Conservation (phyloP, 2,888 invertebrate species). For the Cecidostiba fungosa region DNA sequence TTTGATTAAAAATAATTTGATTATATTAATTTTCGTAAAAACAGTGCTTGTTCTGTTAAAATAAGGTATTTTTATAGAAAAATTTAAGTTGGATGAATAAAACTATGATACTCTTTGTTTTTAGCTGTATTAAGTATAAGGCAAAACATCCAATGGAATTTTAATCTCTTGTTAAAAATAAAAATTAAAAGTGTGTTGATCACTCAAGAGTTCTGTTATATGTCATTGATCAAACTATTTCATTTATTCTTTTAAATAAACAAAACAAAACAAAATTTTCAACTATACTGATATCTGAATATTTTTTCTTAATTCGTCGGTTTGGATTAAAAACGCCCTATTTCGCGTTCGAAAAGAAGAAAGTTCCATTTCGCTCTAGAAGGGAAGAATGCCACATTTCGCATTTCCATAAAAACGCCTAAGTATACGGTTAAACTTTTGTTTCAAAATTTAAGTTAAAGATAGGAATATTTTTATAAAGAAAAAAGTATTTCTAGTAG, state of each 20-base stretch:
- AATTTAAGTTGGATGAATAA: constrained; percentile 26
- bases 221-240: constrained; percentile 1
- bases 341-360: too few species aligned
- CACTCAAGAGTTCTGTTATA: constrained; percentile 32
- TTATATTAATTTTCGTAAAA: constrained; percentile 19
- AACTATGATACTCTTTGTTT: constrained; percentile 39
- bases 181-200: constrained; percentile 31
- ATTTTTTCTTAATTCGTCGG: too few species aligned
- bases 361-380: too few species aligned
- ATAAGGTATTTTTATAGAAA: background rate
- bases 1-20: constrained; percentile 25
- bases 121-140: constrained; percentile 41
- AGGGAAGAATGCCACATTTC: too few species aligned
- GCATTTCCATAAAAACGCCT: too few species aligned
- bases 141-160: constrained; percentile 35
- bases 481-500: too few species aligned
- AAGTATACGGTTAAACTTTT: too few species aligned
- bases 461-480: too few species aligned
- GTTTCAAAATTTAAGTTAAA: background rate
- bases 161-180: constrained; percentile 49
- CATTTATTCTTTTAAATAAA: background rate
- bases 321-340: too few species aligned
- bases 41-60: background rate
- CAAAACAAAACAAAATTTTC: background rate
- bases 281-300: background rate